These are phyloP conservation scores for Malthinus seriepunctatus DNA, from an alignment of 2,888 invertebrate genomes.

Conservation along the genomic window DNA sequence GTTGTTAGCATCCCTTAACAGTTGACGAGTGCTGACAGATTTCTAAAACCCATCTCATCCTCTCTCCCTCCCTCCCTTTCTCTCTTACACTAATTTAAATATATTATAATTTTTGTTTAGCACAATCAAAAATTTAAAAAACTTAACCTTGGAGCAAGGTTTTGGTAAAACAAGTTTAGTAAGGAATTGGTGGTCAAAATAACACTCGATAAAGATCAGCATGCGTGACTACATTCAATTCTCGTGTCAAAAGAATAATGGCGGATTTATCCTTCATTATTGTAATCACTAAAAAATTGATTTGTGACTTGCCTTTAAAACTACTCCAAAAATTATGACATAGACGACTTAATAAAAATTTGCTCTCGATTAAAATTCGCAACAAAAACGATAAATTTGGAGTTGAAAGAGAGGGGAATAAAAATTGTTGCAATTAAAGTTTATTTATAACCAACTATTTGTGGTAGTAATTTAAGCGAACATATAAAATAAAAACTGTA, in stretches of 20 bases:
- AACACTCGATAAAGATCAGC: constrained; percentile 45
- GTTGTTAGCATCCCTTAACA: constrained; percentile 48
- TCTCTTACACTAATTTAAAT: not conserved
- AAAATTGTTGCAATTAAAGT: no score
- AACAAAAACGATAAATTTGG: no score
- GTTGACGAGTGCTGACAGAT: constrained; percentile 50
- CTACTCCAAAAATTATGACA: constrained; percentile 14
- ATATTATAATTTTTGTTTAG: not conserved
- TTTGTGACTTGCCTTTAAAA: constrained; percentile 27
- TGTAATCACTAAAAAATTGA: constrained; percentile 38
- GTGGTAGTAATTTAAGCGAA: constrained; percentile 10
- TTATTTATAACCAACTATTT: not conserved
- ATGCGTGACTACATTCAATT: constrained; percentile 51
- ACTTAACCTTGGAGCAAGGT: constrained; percentile 19
- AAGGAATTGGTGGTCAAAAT: constrained; percentile 35
- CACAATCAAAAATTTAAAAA: not conserved
- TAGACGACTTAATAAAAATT: constrained; percentile 3
- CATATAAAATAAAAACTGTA: constrained; percentile 18
- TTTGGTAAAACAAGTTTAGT: constrained; percentile 34
- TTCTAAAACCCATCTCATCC: constrained; percentile 41
- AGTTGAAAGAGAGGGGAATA: no score
- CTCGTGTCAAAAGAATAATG: constrained; percentile 51
- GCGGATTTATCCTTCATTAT: constrained; percentile 40
- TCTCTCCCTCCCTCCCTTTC: constrained; percentile 1
- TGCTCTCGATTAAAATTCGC: not conserved